A percentile compares a stretch with the other conserved stretches of the same genome.
Conservation (phyloP, 2,113 vertebrate species). For the Chionis minor region DNA sequence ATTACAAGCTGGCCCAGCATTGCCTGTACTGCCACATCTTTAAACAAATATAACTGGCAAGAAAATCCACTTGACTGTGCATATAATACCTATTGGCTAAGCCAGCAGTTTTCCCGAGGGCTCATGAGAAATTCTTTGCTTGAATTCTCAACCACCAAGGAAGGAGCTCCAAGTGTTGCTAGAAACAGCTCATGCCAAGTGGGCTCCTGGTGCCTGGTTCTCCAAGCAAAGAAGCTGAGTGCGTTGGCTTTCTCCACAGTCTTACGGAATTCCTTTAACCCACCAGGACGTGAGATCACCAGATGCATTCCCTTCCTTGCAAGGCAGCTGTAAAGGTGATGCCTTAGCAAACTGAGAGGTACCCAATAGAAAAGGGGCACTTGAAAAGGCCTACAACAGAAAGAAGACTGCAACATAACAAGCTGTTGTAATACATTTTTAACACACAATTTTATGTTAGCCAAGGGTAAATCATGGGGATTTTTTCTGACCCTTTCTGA, state of each 20-base stretch:
- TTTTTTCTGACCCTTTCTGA: neutral
- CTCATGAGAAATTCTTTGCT: constrained; percentile 79
- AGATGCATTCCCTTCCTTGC: neutral
- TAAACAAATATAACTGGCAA: constrained; percentile 78
- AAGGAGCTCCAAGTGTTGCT: constrained; percentile 70
- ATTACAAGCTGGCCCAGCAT: neutral
- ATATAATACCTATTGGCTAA: constrained; percentile 68
- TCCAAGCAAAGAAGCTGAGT: neutral
- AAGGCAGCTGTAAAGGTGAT: neutral
- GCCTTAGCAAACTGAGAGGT: neutral
- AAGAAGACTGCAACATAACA: neutral
- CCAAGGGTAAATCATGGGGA: neutral
- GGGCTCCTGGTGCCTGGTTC: neutral
- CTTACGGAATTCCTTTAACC: neutral
- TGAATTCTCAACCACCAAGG: constrained; percentile 53
- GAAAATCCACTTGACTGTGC: constrained; percentile 61
- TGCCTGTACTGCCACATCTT: neutral
- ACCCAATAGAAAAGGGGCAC: neutral
- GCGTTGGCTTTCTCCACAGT: neutral
- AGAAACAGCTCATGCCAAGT: constrained; percentile 23
- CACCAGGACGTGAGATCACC: neutral
- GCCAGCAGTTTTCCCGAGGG: constrained; percentile 71
- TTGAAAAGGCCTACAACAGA: neutral
- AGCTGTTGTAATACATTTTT: neutral
- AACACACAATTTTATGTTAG: neutral